A percentile compares a stretch with the other conserved stretches of the same genome.
Conservation (phyloP, 1,140 invertebrate species). For the Ericerus pela region DNA sequence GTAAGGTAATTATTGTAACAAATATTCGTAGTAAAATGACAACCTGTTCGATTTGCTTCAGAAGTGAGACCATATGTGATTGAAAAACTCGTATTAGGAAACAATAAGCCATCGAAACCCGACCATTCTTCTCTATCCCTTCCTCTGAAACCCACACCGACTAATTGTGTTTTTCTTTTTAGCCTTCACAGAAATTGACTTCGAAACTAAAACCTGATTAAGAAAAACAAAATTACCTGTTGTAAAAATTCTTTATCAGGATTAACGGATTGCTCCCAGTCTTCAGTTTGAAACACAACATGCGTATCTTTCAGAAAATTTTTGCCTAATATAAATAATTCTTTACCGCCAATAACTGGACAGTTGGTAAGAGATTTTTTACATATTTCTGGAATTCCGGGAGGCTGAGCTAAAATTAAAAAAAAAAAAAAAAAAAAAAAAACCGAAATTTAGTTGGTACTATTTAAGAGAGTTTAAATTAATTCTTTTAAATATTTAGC, state of each 20-base stretch:
- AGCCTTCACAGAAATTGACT: too few relatives aligned
- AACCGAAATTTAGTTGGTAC: neutral
- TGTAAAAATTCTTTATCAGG: slow-evolving; percentile 73
- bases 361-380: slow-evolving; percentile 75
- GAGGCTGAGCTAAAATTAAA: slow-evolving; percentile 66
- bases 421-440: slow-evolving; percentile 15
- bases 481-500: neutral
- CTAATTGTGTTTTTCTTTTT: too few relatives aligned
- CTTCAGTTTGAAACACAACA: slow-evolving; percentile 58
- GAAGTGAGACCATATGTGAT: too few relatives aligned
- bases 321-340: slow-evolving; percentile 88
- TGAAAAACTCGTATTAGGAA: too few relatives aligned
- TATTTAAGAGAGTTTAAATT: neutral
- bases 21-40: too few relatives aligned
- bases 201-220: neutral
- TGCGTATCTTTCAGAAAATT: slow-evolving; percentile 91
- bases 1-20: too few relatives aligned
- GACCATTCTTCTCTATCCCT: too few relatives aligned
- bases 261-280: slow-evolving; percentile 60
- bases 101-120: too few relatives aligned
- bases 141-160: too few relatives aligned
- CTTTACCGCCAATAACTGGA: slow-evolving; percentile 63
- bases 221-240: slow-evolving; percentile 37
- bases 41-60: too few relatives aligned
- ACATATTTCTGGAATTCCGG: slow-evolving; percentile 87